Evolutionary conservation across 2,888 invertebrate species (phyloP).

Genomic region (Poecilobothrus nobilitatus): DNA sequence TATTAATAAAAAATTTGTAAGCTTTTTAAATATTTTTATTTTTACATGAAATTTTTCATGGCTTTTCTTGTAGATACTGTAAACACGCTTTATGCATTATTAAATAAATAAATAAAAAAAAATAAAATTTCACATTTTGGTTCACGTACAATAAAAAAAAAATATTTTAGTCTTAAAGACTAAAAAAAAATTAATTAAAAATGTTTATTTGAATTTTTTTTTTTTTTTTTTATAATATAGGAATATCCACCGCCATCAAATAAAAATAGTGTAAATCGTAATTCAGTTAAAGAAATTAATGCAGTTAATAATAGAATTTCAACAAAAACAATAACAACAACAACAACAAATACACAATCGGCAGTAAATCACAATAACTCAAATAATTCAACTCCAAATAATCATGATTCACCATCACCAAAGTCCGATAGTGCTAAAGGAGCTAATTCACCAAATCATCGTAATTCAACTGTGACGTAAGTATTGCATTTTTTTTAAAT

Average conservation of each 20-base stretch:
- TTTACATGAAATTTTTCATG: neutral
- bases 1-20: neutral
- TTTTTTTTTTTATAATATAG: constrained; percentile 36
- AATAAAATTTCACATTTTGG: neutral
- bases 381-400: constrained; percentile 21
- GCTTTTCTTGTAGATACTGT: neutral
- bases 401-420: constrained; percentile 24
- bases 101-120: too few species aligned
- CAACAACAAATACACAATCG: constrained; percentile 35
- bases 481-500: constrained; percentile 29
- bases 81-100: neutral
- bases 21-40: neutral
- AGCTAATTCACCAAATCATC: constrained; percentile 45
- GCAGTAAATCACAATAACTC: constrained; percentile 27
- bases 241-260: constrained; percentile 50
- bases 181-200: neutral
- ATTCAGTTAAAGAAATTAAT: constrained; percentile 45
- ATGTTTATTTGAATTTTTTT: neutral
- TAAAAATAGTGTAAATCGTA: constrained; percentile 47
- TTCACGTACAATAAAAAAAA: too few species aligned
- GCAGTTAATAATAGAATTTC: constrained; percentile 39
- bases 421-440: constrained; percentile 32
- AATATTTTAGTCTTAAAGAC: neutral
- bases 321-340: constrained; percentile 40
- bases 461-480: constrained; percentile 57